Evolutionary conservation across 2,113 vertebrate genomes (phyloP).

Genomic region (Notechis scutatus): DNA sequence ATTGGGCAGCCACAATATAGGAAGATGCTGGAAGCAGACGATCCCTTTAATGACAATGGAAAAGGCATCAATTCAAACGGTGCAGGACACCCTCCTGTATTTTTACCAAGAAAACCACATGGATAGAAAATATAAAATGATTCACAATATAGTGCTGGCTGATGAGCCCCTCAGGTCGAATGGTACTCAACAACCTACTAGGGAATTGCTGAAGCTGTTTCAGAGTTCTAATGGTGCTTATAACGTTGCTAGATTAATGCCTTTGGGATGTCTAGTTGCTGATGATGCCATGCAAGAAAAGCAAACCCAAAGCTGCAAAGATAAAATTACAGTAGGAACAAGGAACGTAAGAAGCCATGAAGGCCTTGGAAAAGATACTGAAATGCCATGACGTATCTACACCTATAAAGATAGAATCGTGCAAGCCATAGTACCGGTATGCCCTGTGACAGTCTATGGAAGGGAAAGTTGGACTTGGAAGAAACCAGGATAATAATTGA

Average conservation of each 20-base stretch:
- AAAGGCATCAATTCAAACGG: not conserved
- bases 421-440: not conserved
- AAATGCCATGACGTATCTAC: not conserved
- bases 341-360: not conserved
- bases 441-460: not conserved
- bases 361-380: not conserved
- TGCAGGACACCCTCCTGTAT: not conserved
- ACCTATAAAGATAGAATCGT: not conserved
- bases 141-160: not conserved
- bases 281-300: not conserved
- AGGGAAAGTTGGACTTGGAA: not conserved
- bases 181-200: not conserved
- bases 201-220: not conserved
- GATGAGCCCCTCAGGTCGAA: not conserved
- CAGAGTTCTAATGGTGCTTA: not conserved
- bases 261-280: not conserved
- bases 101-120: not conserved
- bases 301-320: not conserved
- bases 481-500: not conserved
- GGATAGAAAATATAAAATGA: not conserved
- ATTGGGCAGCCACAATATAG: not conserved
- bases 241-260: not conserved
- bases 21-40: not conserved
- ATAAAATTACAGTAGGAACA: not conserved
- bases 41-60: not conserved